phyloP scores from a whole-genome alignment of 2,888 invertebrate genomes.

The Cheilosia urbana region DNA sequence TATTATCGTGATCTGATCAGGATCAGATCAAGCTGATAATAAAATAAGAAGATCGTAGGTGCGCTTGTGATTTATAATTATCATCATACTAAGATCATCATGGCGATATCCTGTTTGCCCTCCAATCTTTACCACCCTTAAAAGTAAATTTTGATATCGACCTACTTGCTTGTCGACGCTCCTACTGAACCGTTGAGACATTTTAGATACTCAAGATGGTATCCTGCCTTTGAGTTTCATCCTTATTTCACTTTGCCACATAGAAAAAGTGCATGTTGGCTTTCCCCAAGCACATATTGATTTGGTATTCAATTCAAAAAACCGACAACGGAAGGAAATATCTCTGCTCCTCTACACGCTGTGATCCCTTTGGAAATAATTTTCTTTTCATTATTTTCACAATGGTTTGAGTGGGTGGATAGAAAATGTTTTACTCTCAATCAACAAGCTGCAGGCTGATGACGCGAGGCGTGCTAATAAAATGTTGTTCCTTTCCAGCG shows the following conservation, averaged over 20 bases:
- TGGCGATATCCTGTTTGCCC: not conserved
- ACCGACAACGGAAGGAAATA: constrained; percentile 22
- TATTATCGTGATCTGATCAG: no score
- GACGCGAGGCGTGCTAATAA: not conserved
- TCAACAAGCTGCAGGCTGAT: constrained; percentile 9
- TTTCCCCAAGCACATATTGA: constrained; percentile 36
- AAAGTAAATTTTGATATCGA: no score
- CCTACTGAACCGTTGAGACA: not conserved
- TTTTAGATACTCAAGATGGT: constrained; percentile 23
- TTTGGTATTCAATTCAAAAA: constrained; percentile 40
- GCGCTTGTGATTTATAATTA: constrained; percentile 34
- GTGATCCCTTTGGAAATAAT: constrained; percentile 35
- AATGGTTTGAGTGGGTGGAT: not conserved
- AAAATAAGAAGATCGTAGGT: constrained; percentile 22
- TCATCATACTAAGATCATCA: constrained; percentile 3
- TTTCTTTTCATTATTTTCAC: constrained; percentile 32
- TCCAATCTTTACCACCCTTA: no score
- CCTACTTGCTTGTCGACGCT: not conserved
- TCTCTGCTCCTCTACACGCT: constrained; percentile 14
- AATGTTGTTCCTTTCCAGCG: not conserved
- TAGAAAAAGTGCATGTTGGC: not conserved
- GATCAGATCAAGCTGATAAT: no score
- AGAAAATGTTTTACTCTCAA: not conserved
- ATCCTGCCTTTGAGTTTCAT: not conserved
- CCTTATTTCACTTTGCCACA: not conserved